phyloP scores from a whole-genome alignment of 1,140 invertebrate species.

The Drosophila funebris region DNA sequence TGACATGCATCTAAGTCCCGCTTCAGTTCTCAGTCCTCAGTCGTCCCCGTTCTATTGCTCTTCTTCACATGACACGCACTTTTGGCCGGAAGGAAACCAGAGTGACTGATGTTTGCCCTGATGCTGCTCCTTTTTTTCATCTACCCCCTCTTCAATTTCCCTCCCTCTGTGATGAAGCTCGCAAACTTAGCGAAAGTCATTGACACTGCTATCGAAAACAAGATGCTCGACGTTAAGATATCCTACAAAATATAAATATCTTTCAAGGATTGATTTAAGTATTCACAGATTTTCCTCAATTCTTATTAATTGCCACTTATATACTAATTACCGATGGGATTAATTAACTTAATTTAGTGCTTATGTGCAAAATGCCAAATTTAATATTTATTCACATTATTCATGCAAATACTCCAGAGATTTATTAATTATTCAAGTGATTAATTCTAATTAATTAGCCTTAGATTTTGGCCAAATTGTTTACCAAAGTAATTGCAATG shows the following conservation, averaged over 20 bases:
- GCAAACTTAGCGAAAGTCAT: constrained; percentile 33
- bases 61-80: constrained; percentile 61
- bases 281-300: not conserved
- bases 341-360: too few relatives aligned
- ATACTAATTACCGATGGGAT: too few relatives aligned
- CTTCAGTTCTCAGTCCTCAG: not conserved
- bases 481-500: too few relatives aligned
- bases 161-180: not conserved
- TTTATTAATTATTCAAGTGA: too few relatives aligned
- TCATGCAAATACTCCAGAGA: too few relatives aligned
- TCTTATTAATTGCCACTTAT: too few relatives aligned
- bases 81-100: constrained; percentile 40
- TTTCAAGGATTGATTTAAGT: not conserved
- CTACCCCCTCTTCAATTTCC: not conserved
- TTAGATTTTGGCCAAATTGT: too few relatives aligned
- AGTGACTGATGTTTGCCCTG: constrained; percentile 41
- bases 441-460: too few relatives aligned
- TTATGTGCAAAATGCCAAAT: too few relatives aligned
- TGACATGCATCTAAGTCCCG: constrained; percentile 61
- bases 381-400: too few relatives aligned
- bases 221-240: not conserved
- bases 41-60: not conserved
- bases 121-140: not conserved
- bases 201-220: constrained; percentile 8
- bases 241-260: not conserved